phyloP scores from a whole-genome alignment of 2,113 vertebrate species.

The Echinops telfairi region DNA sequence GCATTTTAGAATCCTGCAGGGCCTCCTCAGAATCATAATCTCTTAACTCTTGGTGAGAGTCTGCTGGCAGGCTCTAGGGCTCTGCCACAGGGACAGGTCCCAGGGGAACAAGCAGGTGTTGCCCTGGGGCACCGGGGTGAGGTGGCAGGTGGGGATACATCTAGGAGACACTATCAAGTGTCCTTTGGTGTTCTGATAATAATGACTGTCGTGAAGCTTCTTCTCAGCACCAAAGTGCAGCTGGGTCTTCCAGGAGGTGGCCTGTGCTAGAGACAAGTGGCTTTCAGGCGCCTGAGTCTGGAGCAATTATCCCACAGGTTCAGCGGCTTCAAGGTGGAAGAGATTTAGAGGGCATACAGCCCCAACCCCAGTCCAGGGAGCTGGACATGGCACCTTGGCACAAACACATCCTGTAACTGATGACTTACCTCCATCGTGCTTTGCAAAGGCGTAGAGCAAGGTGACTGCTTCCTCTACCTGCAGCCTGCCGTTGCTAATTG shows the following conservation, averaged over 20 bases:
- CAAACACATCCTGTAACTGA: not conserved
- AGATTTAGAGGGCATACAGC: not conserved
- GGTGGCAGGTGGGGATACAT: rapidly evolving
- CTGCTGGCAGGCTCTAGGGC: not conserved
- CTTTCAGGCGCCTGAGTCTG: not conserved
- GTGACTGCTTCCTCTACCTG: not conserved
- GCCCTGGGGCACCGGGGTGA: not conserved
- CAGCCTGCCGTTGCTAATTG: not conserved
- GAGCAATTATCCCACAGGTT: not conserved
- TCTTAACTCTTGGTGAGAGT: not conserved
- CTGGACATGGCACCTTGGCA: not conserved
- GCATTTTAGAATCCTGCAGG: not conserved
- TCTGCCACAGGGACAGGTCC: not conserved
- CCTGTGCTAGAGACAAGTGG: not conserved
- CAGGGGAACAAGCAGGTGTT: no score
- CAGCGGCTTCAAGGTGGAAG: not conserved
- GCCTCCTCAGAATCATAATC: not conserved
- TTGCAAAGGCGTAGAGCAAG: not conserved
- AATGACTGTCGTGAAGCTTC: not conserved
- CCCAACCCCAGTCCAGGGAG: not conserved
- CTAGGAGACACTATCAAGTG: not conserved
- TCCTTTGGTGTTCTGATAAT: not conserved
- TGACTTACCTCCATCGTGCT: not conserved
- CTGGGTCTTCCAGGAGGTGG: not conserved
- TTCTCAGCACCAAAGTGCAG: not conserved